phyloP scores from a whole-genome alignment of 2,888 invertebrate genomes.

The Chrysolina americana region DNA sequence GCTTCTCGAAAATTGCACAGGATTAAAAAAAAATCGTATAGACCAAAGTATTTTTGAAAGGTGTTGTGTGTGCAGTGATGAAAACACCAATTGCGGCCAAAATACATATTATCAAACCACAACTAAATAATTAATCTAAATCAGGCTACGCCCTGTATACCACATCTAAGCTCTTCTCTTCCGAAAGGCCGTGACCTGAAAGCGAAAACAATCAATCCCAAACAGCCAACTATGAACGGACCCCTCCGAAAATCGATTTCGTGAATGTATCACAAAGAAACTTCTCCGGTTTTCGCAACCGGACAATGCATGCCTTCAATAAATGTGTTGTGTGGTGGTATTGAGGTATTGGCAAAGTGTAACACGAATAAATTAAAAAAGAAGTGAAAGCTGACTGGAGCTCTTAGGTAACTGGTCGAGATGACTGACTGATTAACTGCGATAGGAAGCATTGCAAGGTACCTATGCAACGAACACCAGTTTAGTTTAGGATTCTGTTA shows the following conservation, averaged over 20 bases:
- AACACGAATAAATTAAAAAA: slow-evolving; percentile 49
- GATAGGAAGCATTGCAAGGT: slow-evolving; percentile 28
- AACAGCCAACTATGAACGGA: background rate
- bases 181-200: background rate
- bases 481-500: slow-evolving; percentile 12
- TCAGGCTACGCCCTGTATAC: background rate
- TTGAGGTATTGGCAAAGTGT: slow-evolving; percentile 45
- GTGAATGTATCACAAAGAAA: slow-evolving; percentile 14
- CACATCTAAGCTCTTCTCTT: background rate
- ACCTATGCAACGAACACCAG: slow-evolving; percentile 10
- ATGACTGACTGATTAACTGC: slow-evolving; percentile 35
- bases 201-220: background rate
- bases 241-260: slow-evolving; percentile 5
- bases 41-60: no score
- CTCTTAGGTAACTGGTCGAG: slow-evolving; percentile 48
- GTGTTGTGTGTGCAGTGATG: no score
- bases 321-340: background rate
- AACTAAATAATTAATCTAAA: no score
- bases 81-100: no score
- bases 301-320: slow-evolving; percentile 28
- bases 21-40: no score
- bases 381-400: slow-evolving; percentile 49
- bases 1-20: no score
- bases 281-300: slow-evolving; percentile 18
- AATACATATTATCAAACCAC: no score